A percentile compares a stretch with the other conserved stretches of the same genome.
Conservation (phyloP, 2,797 vertebrate genomes). For the Pseudocheirus occidentalis region DNA sequence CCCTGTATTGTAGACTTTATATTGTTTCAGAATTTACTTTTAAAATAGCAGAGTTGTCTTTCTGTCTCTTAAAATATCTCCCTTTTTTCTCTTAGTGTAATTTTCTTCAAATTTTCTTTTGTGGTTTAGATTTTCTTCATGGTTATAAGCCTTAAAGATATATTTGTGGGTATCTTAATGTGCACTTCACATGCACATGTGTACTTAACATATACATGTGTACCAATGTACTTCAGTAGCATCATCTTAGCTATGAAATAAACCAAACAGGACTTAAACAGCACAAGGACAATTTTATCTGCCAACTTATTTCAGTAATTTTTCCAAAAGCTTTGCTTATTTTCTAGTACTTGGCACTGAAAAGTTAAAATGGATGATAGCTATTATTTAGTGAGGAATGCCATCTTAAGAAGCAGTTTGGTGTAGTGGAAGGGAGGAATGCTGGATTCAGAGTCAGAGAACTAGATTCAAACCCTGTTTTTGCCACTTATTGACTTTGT, state of each 20-base stretch:
- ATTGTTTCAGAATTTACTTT: background rate
- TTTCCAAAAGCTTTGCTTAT: background rate
- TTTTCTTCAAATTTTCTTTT: background rate
- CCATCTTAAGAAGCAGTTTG: background rate
- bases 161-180: background rate
- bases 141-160: background rate
- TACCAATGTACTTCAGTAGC: background rate
- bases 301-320: background rate
- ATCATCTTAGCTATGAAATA: background rate
- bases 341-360: background rate
- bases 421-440: background rate
- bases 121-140: background rate
- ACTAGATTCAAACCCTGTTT: background rate
- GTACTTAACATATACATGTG: background rate
- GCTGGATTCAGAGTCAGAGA: background rate
- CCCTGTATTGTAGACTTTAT: background rate
- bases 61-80: background rate
- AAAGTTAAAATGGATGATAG: background rate
- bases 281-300: background rate
- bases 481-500: background rate
- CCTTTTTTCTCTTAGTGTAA: background rate
- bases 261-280: background rate
- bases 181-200: background rate
- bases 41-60: background rate
- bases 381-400: background rate